These are phyloP conservation scores for Chorisops tibialis DNA, from an alignment of 2,888 invertebrate genomes.

Conservation along the genomic window DNA sequence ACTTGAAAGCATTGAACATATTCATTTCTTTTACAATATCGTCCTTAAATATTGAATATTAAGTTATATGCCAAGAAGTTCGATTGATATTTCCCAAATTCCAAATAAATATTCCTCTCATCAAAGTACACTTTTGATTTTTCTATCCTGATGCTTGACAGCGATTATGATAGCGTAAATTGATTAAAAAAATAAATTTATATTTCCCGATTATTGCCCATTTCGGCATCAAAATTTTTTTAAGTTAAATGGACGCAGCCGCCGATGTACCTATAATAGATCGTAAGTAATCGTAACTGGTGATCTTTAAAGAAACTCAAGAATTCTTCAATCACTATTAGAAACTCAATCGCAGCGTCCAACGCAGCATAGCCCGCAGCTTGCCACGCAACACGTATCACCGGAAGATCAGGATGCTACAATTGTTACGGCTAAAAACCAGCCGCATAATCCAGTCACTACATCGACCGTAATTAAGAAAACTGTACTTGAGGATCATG, in stretches of 20 bases:
- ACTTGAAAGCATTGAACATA: conserved; percentile 75
- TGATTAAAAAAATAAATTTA: no score
- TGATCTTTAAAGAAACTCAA: no score
- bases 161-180: no score
- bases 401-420: background rate
- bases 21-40: conserved; percentile 76
- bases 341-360: background rate
- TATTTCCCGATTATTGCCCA: background rate
- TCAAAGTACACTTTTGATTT: no score
- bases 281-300: background rate
- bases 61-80: background rate
- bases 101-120: no score
- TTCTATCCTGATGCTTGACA: no score
- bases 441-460: background rate
- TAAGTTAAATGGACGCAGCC: conserved; percentile 15
- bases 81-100: background rate
- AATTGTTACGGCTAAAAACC: background rate
- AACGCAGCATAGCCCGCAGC: background rate
- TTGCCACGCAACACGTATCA: no score
- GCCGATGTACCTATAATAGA: conserved; percentile 5
- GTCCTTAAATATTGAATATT: conserved; percentile 73
- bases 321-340: no score
- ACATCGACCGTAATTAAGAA: conserved; percentile 38
- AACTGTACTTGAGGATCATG: conserved; percentile 75
- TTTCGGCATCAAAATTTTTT: conserved; percentile 3